Evolutionary conservation across 2,888 invertebrate genomes (phyloP).

Genomic region (Acanthosepion lycidas): DNA sequence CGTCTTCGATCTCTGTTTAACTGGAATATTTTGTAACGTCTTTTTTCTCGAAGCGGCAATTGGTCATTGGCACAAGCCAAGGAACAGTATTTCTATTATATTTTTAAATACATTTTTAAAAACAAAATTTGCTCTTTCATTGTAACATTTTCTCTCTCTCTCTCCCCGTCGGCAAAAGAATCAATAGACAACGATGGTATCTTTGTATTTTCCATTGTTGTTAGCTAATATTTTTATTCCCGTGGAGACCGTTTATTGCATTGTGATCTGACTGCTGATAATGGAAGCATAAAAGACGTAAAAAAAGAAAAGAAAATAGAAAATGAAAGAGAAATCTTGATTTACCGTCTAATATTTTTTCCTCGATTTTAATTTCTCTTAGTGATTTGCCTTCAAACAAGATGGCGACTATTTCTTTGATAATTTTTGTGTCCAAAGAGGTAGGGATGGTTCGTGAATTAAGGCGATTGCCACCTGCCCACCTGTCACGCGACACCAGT

Average conservation of each 20-base stretch:
- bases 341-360: not conserved
- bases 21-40: not conserved
- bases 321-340: not conserved
- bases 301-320: not conserved
- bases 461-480: not conserved
- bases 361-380: not conserved
- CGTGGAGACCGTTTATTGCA: too few species aligned
- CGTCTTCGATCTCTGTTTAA: not conserved
- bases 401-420: not conserved
- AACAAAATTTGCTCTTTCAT: too few species aligned
- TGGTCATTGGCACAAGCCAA: too few species aligned
- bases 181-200: not conserved
- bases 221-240: not conserved
- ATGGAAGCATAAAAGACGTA: not conserved
- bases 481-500: not conserved
- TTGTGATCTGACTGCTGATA: not conserved
- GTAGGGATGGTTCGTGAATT: not conserved
- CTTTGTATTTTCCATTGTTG: not conserved
- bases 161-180: not conserved
- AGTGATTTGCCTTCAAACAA: not conserved
- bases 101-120: too few species aligned
- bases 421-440: not conserved
- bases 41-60: too few species aligned
- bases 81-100: too few species aligned
- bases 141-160: too few species aligned